Evolutionary conservation across 2,888 invertebrate species (phyloP), one percentile per base, ranked within the genome.

Genomic region (Coecobrya sp.): DNA sequence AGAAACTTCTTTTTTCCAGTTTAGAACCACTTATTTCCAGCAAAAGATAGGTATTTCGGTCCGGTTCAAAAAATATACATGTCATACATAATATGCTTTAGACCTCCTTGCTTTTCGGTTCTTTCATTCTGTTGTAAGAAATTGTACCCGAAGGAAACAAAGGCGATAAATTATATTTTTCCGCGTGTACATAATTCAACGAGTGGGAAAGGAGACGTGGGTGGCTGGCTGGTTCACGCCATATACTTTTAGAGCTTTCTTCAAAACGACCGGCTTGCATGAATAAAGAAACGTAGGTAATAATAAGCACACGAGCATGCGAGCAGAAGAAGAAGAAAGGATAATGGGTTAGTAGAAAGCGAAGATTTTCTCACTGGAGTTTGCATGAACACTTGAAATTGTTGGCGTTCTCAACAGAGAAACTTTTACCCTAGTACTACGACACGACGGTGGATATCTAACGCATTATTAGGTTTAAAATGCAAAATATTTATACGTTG

Each of bases 91-190:
- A n/a, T n/a, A n/a, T n/a, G n/a, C n/a, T n/a, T n/a, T n/a, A n/a
- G n/a, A n/a, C n/a, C n/a, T n/a, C n/a, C n/a, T n/a, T n/a, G n/a
- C n/a, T n/a, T n/a, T n/a, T n/a, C n/a, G n/a, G n/a, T n/a, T n/a
- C n/a, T n/a, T n/a, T n/a, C n/a, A n/a, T n/a, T n/a, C n/a, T 10
- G 68, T 76, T 22, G 25, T 59, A 22, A 86, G 76, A 62, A 87
- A 76, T 73, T 76, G 76, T 59, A 42, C 86, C 86, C 86, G 45
- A 87, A 87, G 86, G 86, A 87, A 87, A 87, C 86, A 76, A 55
- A 87, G 25, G 42, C 86, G 22, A 87, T 87, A 87, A 87, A 87
- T 87, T 76, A 87, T 76, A 76, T 62, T 86, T 68, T 87, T 68
- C 49, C 49, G 36, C 52, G 70, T 86, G 22, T 87, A 49, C 76